These are phyloP conservation scores for Diuraphis noxia DNA, from an alignment of 1,140 invertebrate genomes.

Conservation along the genomic window DNA sequence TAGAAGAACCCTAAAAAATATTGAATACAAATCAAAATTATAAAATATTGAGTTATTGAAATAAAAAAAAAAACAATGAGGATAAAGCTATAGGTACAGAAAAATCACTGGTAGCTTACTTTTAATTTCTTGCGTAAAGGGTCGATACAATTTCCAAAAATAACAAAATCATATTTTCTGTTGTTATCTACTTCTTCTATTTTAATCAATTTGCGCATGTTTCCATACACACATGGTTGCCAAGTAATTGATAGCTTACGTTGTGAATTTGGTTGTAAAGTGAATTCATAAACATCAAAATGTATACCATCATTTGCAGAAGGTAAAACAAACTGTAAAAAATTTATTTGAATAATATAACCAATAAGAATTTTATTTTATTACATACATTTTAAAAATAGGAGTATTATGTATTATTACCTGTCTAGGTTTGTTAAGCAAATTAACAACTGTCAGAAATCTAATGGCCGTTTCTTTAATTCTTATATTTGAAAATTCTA, in stretches of 20 bases:
- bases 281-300: slow-evolving; percentile 45
- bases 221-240: slow-evolving; percentile 19
- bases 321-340: slow-evolving; percentile 40
- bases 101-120: not conserved
- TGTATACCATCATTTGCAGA: slow-evolving; percentile 31
- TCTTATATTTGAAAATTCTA: slow-evolving; percentile 31
- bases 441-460: slow-evolving; percentile 24
- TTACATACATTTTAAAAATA: not conserved
- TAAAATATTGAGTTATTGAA: not conserved
- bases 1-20: not conserved
- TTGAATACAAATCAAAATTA: not conserved
- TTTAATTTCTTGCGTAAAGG: slow-evolving; percentile 15
- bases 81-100: not conserved
- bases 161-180: slow-evolving; percentile 45
- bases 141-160: slow-evolving; percentile 39
- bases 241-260: slow-evolving; percentile 23
- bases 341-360: not conserved
- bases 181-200: slow-evolving; percentile 30
- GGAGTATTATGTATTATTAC: not conserved
- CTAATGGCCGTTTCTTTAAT: slow-evolving; percentile 36
- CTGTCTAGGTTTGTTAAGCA: slow-evolving; percentile 28
- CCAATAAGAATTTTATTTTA: not conserved
- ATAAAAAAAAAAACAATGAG: not conserved
- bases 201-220: slow-evolving; percentile 36
- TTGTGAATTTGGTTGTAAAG: slow-evolving; percentile 7